A percentile compares a stretch with the other conserved stretches of the same genome.
phyloP scores from a whole-genome alignment of 2,888 invertebrate genomes.

The Selenia dentaria region DNA sequence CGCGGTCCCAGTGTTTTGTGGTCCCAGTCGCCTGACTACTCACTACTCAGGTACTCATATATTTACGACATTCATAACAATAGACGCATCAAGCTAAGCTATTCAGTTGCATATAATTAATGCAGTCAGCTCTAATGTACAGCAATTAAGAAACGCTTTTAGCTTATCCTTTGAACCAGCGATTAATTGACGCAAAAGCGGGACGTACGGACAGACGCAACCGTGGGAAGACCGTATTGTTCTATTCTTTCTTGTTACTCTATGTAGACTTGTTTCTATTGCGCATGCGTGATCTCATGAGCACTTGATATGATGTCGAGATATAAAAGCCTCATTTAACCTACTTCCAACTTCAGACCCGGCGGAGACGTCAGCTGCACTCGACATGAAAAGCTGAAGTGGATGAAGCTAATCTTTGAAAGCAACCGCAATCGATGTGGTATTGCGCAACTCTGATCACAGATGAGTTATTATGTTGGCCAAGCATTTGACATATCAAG shows the following conservation, averaged over 20 bases:
- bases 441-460: slow-evolving; percentile 13
- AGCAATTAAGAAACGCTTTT: slow-evolving; percentile 27
- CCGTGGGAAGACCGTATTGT: slow-evolving; percentile 62
- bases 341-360: slow-evolving; percentile 42
- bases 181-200: slow-evolving; percentile 45
- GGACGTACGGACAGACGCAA: slow-evolving; percentile 31
- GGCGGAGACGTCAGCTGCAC: slow-evolving; percentile 39
- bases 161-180: slow-evolving; percentile 36
- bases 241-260: slow-evolving; percentile 37
- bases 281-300: slow-evolving; percentile 34
- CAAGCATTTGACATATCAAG: background rate
- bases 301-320: slow-evolving; percentile 23
- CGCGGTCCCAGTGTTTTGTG: no score
- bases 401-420: slow-evolving; percentile 31
- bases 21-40: no score
- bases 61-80: slow-evolving; percentile 7
- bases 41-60: no score
- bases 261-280: slow-evolving; percentile 5
- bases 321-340: slow-evolving; percentile 48
- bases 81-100: slow-evolving; percentile 9
- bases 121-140: slow-evolving; percentile 16
- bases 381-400: slow-evolving; percentile 24
- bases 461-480: slow-evolving; percentile 10
- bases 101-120: slow-evolving; percentile 14
- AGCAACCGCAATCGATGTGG: slow-evolving; percentile 28